phyloP scores from a whole-genome alignment of 92 coral and sea anemone genomes.

The Phenganax subtilis region DNA sequence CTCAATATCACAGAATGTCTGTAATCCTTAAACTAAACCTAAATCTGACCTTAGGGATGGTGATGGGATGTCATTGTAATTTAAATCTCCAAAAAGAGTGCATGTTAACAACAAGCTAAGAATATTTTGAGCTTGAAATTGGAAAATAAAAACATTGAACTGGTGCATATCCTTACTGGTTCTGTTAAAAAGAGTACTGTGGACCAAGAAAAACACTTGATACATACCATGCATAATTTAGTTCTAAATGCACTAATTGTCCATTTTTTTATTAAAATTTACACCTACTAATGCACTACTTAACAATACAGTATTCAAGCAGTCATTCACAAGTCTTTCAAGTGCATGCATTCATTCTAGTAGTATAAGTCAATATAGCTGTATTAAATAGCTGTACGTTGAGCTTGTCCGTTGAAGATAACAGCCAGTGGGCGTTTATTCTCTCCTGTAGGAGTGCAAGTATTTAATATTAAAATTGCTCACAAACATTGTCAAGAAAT shows the following conservation, averaged over 20 bases:
- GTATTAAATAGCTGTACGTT: neutral
- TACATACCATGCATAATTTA: neutral
- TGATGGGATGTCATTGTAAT: no score
- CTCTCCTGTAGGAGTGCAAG: constrained; percentile 5
- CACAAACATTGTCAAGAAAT: constrained; percentile 18
- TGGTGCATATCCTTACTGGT: no score
- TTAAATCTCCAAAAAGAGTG: no score
- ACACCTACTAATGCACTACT: constrained; percentile 29
- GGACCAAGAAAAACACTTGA: neutral
- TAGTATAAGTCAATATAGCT: neutral
- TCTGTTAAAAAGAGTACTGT: no score
- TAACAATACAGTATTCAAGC: neutral
- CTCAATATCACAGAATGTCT: no score
- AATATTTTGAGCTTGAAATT: no score
- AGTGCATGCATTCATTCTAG: constrained; percentile 4
- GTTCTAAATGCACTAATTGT: neutral
- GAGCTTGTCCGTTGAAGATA: neutral
- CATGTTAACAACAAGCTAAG: no score
- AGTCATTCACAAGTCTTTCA: neutral
- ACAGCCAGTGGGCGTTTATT: no score
- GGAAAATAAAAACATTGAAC: no score
- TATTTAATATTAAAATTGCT: neutral
- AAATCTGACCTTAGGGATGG: no score
- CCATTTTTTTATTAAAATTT: constrained; percentile 27
- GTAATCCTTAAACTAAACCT: no score